Evolutionary conservation across 2,797 vertebrate species (phyloP).

Genomic region (Lates japonicus): DNA sequence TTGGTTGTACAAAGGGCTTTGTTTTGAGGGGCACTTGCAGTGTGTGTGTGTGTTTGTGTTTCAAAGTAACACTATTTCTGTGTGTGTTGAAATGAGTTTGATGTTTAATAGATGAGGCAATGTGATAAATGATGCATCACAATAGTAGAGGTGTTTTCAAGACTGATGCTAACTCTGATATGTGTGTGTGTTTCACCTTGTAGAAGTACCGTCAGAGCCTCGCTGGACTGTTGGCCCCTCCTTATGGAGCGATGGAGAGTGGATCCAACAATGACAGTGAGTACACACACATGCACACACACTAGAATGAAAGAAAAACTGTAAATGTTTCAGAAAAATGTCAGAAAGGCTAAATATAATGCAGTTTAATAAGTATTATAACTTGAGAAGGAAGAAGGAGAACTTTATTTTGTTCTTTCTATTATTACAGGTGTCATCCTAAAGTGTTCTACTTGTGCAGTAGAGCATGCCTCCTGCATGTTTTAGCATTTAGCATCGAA

Average conservation of each 20-base stretch:
- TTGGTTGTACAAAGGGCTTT: constrained; percentile 78
- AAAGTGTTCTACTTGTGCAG: no score
- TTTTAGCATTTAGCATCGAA: neutral
- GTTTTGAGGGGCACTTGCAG: constrained; percentile 65
- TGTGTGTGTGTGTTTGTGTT: constrained; percentile 5
- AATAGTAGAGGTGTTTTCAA: neutral
- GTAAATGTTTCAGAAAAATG: constrained; percentile 1
- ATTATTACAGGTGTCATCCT: no score
- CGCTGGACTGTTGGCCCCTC: constrained; percentile 96
- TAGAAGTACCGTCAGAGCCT: constrained; percentile 97
- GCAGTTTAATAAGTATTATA: neutral
- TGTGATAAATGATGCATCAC: constrained; percentile 9
- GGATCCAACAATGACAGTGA: constrained; percentile 96
- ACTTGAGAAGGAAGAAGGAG: neutral
- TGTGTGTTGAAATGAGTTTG: constrained; percentile 5
- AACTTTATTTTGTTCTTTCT: neutral
- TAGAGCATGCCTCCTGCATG: neutral
- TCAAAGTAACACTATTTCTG: constrained; percentile 13
- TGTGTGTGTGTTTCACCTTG: constrained; percentile 42
- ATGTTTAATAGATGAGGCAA: constrained; percentile 19
- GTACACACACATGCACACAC: constrained; percentile 62
- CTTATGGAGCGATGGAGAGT: constrained; percentile 98
- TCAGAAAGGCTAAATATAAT: neutral
- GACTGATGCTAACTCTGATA: neutral
- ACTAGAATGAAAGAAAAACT: constrained; percentile 8